Evolutionary conservation across 2,888 invertebrate species (phyloP).

Genomic region (Sturmia bella): DNA sequence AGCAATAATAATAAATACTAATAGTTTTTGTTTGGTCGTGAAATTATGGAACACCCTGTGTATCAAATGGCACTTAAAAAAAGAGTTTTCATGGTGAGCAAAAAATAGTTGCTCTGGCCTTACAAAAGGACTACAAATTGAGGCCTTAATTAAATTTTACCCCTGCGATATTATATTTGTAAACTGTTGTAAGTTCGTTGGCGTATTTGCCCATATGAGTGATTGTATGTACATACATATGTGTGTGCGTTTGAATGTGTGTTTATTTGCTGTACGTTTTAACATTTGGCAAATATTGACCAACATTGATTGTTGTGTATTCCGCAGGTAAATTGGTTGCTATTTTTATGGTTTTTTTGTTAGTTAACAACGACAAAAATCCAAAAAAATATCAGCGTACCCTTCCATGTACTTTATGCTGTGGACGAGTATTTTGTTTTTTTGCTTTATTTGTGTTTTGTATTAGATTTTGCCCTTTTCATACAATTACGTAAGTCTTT

Average conservation of each 20-base stretch:
- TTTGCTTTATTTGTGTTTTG: conserved; percentile 56
- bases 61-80: too few species aligned
- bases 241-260: not conserved
- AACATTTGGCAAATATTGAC: conserved; percentile 79
- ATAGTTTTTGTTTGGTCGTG: too few species aligned
- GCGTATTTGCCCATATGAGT: conserved; percentile 15
- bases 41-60: too few species aligned
- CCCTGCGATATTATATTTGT: not conserved
- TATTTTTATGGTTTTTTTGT: conserved; percentile 41
- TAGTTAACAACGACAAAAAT: conserved; percentile 12
- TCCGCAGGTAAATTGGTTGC: conserved; percentile 78
- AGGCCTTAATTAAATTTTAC: too few species aligned
- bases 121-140: too few species aligned
- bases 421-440: conserved; percentile 49
- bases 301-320: conserved; percentile 80
- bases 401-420: not conserved
- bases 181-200: not conserved
- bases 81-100: too few species aligned
- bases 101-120: too few species aligned
- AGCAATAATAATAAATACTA: too few species aligned
- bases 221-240: conserved; percentile 59
- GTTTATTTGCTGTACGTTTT: conserved; percentile 70
- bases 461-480: conserved; percentile 58
- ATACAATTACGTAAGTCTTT: conserved; percentile 46
- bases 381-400: too few species aligned